Conservation (phyloP, 2,797 vertebrate genomes). For the Phylloscopus collybita region DNA sequence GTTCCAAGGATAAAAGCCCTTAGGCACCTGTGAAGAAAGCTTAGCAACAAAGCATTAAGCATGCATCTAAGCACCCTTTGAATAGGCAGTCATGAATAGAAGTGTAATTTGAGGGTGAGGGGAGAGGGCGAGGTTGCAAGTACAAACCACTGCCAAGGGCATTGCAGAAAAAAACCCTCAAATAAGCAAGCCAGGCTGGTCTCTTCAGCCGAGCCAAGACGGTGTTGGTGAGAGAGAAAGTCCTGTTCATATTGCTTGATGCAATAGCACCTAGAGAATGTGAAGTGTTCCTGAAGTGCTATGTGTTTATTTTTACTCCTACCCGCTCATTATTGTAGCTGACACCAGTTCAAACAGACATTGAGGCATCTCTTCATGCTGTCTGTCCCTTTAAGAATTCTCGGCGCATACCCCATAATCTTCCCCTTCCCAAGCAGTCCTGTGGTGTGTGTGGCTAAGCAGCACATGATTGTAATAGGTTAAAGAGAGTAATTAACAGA, state of each 20-base stretch:
- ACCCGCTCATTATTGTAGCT: slow-evolving; percentile 29
- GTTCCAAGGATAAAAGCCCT: not conserved
- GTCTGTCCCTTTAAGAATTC: slow-evolving; percentile 16
- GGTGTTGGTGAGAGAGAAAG: not conserved
- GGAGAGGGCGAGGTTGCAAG: not conserved
- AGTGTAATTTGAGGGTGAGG: slow-evolving; percentile 33
- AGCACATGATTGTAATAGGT: slow-evolving; percentile 33
- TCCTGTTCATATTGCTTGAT: not conserved
- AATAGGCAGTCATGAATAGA: not conserved
- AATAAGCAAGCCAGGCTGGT: not conserved
- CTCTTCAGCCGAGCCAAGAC: not conserved
- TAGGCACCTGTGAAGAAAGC: not conserved
- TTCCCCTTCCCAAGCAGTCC: slow-evolving; percentile 29
- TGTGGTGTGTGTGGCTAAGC: slow-evolving; percentile 15
- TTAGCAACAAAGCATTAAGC: not conserved
- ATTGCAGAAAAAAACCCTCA: not conserved
- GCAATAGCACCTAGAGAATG: not conserved
- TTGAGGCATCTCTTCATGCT: not conserved
- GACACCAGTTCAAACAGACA: slow-evolving; percentile 13
- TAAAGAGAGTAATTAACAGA: slow-evolving; percentile 54
- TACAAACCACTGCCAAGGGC: not conserved
- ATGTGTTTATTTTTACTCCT: not conserved
- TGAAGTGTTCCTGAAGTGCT: slow-evolving; percentile 6
- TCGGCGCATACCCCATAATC: not conserved
- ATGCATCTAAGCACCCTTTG: not conserved